These are phyloP conservation scores for Drosophila nikananu DNA, from an alignment of 1,140 invertebrate species.

Conservation along the genomic window DNA sequence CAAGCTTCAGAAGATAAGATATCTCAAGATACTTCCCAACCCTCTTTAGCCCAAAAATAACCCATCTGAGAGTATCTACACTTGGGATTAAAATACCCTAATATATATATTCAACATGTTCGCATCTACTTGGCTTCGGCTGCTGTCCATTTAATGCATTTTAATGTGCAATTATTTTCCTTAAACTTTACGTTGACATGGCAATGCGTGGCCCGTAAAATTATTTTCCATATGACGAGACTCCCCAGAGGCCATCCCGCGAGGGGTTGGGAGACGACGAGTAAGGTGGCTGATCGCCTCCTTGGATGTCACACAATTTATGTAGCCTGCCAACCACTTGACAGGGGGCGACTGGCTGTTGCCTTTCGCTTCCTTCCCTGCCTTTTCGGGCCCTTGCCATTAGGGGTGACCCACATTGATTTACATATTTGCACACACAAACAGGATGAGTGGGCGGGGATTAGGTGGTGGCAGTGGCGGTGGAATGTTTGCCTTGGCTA, in stretches of 20 bases:
- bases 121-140: slow-evolving; percentile 23
- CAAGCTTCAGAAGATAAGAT: too few species aligned
- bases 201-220: slow-evolving; percentile 54
- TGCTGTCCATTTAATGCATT: slow-evolving; percentile 56
- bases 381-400: slow-evolving; percentile 53
- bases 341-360: slow-evolving; percentile 31
- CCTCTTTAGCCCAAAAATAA: neutral
- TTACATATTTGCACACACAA: slow-evolving; percentile 72
- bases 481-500: slow-evolving; percentile 71
- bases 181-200: slow-evolving; percentile 63
- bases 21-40: neutral
- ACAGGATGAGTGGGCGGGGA: slow-evolving; percentile 28
- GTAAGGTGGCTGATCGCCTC: slow-evolving; percentile 11
- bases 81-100: neutral
- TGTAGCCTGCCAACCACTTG: slow-evolving; percentile 69
- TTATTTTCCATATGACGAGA: slow-evolving; percentile 46
- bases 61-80: slow-evolving; percentile 1
- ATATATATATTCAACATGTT: slow-evolving; percentile 20
- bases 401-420: slow-evolving; percentile 68
- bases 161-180: slow-evolving; percentile 65
- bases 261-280: neutral
- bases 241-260: slow-evolving; percentile 46
- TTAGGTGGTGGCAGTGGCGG: slow-evolving; percentile 41
- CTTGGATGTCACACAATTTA: slow-evolving; percentile 59
- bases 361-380: slow-evolving; percentile 26